These are phyloP conservation scores for Bombus fervidus DNA, from an alignment of 1,140 invertebrate species.

Conservation along the genomic window DNA sequence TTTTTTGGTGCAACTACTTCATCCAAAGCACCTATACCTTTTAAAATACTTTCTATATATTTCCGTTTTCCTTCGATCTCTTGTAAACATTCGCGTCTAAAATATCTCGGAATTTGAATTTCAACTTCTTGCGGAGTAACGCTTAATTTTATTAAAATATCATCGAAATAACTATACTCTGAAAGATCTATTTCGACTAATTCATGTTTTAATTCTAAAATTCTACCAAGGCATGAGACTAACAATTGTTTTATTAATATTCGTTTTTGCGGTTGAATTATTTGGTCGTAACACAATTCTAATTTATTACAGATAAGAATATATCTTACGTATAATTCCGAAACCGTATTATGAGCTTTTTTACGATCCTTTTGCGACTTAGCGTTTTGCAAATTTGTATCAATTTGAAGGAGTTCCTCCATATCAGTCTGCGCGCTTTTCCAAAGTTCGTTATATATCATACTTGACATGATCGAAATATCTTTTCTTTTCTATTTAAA, in stretches of 20 bases:
- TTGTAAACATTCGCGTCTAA: conserved; percentile 85
- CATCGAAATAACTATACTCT: conserved; percentile 94
- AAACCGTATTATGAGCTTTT: conserved; percentile 83
- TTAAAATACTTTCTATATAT: conserved; percentile 86
- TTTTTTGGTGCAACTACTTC: conserved; percentile 82
- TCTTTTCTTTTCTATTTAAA: not conserved
- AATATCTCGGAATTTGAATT: conserved; percentile 87
- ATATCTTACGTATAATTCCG: conserved; percentile 90
- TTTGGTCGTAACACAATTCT: conserved; percentile 93
- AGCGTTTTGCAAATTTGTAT: conserved; percentile 85
- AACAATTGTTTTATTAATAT: conserved; percentile 90
- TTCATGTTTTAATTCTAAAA: conserved; percentile 91
- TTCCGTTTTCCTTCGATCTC: conserved; percentile 84
- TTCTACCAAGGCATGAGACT: conserved; percentile 90
- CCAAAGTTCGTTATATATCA: conserved; percentile 88
- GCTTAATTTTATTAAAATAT: conserved; percentile 85
- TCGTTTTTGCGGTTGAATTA: conserved; percentile 96
- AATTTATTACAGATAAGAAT: conserved; percentile 89
- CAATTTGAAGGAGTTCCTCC: conserved; percentile 85
- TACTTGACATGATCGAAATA: conserved; percentile 86
- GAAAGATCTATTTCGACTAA: conserved; percentile 92
- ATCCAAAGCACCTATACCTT: conserved; percentile 87
- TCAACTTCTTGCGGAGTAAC: conserved; percentile 87
- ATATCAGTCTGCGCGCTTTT: conserved; percentile 85
- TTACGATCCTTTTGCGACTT: conserved; percentile 85